A percentile compares a stretch with the other conserved stretches of the same genome.
phyloP scores from a whole-genome alignment of 2,888 invertebrate genomes.

The Sussaba pulchella region DNA sequence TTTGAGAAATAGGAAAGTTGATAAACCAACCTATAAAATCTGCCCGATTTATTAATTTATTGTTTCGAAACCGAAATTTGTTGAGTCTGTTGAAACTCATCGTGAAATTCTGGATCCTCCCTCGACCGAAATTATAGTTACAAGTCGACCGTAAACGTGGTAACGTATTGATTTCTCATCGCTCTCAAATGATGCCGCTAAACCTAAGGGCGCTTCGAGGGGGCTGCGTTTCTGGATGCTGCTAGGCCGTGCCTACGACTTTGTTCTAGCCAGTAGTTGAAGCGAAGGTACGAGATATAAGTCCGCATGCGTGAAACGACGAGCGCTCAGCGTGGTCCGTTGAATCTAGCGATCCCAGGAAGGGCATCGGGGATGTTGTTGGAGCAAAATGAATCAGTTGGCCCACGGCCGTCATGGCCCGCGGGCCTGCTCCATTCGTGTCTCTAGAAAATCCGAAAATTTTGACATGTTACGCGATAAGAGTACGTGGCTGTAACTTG shows the following conservation, averaged over 20 bases:
- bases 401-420: slow-evolving; percentile 68
- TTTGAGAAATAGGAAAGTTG: not conserved
- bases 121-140: slow-evolving; percentile 26
- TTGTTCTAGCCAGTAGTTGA: slow-evolving; percentile 63
- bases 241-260: slow-evolving; percentile 63
- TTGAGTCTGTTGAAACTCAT: slow-evolving; percentile 19
- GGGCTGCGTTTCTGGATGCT: slow-evolving; percentile 55
- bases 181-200: slow-evolving; percentile 81
- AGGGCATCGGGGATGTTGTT: slow-evolving; percentile 33
- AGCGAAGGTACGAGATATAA: slow-evolving; percentile 56
- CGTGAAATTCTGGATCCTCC: slow-evolving; percentile 4
- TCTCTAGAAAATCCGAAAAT: slow-evolving; percentile 16
- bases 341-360: slow-evolving; percentile 12
- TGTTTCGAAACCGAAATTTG: not conserved
- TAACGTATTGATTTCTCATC: slow-evolving; percentile 83
- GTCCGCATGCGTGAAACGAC: slow-evolving; percentile 68
- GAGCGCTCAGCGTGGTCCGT: slow-evolving; percentile 19
- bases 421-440: slow-evolving; percentile 67
- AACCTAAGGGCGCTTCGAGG: slow-evolving; percentile 70
- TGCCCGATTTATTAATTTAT: not conserved
- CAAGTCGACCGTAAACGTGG: slow-evolving; percentile 42
- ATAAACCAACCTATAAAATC: not conserved
- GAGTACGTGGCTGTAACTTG: not conserved
- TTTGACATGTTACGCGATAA: slow-evolving; percentile 27
- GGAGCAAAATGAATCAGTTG: slow-evolving; percentile 64